These are phyloP conservation scores for Phyto melanocephala DNA, from an alignment of 2,888 invertebrate species.

Conservation along the genomic window DNA sequence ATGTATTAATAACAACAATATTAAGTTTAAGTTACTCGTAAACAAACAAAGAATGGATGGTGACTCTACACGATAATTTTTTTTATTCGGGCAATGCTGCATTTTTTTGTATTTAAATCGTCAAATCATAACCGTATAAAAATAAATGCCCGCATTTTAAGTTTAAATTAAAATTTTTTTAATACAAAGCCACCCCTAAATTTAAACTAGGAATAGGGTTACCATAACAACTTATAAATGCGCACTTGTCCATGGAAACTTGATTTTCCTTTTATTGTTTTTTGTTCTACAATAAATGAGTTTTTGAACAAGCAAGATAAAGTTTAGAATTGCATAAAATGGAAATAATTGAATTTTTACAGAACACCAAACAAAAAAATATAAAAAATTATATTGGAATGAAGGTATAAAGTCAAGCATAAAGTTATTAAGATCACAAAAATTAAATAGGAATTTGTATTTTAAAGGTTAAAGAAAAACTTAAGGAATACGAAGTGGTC, in stretches of 20 bases:
- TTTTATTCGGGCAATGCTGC: too few species aligned
- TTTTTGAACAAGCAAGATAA: neutral
- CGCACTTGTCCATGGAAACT: neutral
- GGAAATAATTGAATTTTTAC: conserved; percentile 66
- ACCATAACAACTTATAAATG: conserved; percentile 27
- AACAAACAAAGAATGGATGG: too few species aligned
- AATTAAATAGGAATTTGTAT: neutral
- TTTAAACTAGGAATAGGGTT: neutral
- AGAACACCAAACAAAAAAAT: conserved; percentile 60
- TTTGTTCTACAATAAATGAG: neutral
- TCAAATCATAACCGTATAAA: too few species aligned
- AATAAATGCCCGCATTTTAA: too few species aligned
- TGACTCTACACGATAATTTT: too few species aligned
- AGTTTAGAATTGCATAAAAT: conserved; percentile 23
- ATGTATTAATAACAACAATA: too few species aligned
- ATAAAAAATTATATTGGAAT: conserved; percentile 61
- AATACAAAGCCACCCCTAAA: neutral
- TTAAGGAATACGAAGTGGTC: conserved; percentile 36
- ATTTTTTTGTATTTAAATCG: too few species aligned
- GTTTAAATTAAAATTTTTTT: too few species aligned
- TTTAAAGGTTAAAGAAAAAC: conserved; percentile 59
- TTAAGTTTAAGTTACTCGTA: too few species aligned
- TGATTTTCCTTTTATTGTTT: neutral
- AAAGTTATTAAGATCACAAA: too few species aligned
- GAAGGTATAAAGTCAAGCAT: conserved; percentile 43